phyloP scores from a whole-genome alignment of 2,113 vertebrate species.

The Eulacestoma nigropectus region DNA sequence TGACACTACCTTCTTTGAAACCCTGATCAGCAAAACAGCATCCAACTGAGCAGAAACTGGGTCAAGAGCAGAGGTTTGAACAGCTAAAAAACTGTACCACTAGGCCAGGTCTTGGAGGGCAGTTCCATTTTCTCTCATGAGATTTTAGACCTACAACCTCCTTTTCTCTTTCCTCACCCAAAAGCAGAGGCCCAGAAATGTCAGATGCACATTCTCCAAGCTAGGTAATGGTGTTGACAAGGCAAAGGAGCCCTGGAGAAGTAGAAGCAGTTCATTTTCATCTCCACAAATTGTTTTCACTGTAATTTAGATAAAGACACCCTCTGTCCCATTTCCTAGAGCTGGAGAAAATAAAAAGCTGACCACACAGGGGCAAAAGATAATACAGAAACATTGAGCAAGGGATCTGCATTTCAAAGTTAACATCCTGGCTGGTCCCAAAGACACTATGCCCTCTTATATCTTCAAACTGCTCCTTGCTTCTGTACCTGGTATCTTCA shows the following conservation, averaged over 20 bases:
- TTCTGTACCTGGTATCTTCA: neutral
- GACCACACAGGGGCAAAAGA: neutral
- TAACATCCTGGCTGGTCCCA: neutral
- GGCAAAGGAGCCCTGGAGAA: neutral
- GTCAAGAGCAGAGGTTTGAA: neutral
- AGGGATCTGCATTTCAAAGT: neutral
- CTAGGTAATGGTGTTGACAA: neutral
- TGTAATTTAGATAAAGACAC: neutral
- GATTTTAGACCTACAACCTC: neutral
- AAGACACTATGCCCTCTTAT: neutral
- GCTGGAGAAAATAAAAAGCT: neutral
- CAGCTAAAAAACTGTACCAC: neutral
- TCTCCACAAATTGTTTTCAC: neutral
- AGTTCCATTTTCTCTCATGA: neutral
- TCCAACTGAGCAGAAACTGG: neutral
- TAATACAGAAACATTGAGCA: neutral
- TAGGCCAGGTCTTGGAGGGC: neutral
- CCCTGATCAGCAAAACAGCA: neutral
- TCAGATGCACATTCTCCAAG: neutral
- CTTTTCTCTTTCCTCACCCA: neutral
- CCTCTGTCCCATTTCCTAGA: neutral
- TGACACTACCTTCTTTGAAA: neutral
- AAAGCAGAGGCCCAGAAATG: neutral
- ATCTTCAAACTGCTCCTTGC: neutral
- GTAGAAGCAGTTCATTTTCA: neutral